Base-by-base conservation (phyloP, 92 coral and sea anemone genomes). In the Zoanthus sociatus region DNA sequence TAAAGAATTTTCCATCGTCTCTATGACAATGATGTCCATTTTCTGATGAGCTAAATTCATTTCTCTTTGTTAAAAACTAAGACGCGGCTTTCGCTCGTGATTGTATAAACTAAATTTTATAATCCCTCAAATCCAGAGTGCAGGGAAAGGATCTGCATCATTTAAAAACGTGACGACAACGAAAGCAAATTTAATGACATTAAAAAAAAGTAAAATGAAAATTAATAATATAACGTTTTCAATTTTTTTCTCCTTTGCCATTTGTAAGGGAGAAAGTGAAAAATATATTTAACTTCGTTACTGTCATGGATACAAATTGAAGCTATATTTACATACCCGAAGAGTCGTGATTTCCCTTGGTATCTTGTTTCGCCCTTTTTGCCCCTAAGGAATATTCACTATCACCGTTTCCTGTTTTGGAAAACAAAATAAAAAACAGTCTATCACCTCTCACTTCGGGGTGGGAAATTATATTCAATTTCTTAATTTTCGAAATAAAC, bases 381-480 rank as follows among this genome's bases (percentile, higher is more conserved):
- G 93, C 67, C 17, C 85, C 44, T 16, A 61, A 8, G 26, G 92
- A 83, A 86, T 87, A 75, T 9, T 92, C 90, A 48, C 71, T 63
- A 31, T 94, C 93, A 64, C 89, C 92, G 30, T 83, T 83, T 17
- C 98, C 98, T 93, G 69, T 7, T 63, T 61, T n/a, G 21, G 31
- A 30, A 32, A 50, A 37, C 42, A 37, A 60, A 21, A 79, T 45
- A 47, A 56, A 3, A 76, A 20, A 76, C 3, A 31, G 2, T 5
- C n/a, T 9, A 30, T 18, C 17, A 33, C n/a, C 46, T 26, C 31
- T 78, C 30, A 32, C n/a, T 33, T 78, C 44, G 74, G 7, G 26
- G 21, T 9, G n/a, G 69, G 30, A 17, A 63, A 63, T 1, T 37
- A 2, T 37, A 37, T 37, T 2, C 42, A 20, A 1, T 4, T 6